Base-by-base conservation (phyloP, 2,797 vertebrate species). In the Malacoraja senta region DNA sequence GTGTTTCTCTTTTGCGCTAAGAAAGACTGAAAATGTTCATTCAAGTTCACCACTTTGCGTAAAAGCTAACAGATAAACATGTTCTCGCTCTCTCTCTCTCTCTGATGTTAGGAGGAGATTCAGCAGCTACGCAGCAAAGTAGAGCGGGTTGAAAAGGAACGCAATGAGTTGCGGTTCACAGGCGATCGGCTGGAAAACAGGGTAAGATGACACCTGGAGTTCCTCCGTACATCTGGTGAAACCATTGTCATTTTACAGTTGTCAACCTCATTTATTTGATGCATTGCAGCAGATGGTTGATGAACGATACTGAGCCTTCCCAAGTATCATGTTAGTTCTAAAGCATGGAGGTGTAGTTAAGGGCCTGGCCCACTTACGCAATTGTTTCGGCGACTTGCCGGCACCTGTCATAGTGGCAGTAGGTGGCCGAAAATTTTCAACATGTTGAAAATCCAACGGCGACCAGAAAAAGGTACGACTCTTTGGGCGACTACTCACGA, bases 71-170 rank as follows among this genome's bases (percentile, higher is more conserved):
- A 65, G 15, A 19, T 32, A 88, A 88, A 65, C 21, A 88, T 88
- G 71, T 6, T 79, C 26, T 15, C 29, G 77, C 71, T 35, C 94
- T 44, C 44, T 63, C 26, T 26, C 29, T 92, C 71, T 35, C 94
- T 58, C 44, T 53, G 44, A 29, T 38, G 65, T 71, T 94, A 99
- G 99, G 99, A 99, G 94, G 99, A 99, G 95, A 99, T 99, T 95
- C 98, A 98, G 95, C 98, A 98, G 94, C 96, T 99, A 93, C 98
- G 97, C 94, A 96, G 96, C 95, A 98, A 97, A 93, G 95, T 99
- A 13, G 99, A 99, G 95, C 99, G 98, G 95, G 97, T 97, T 94
- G 99, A 99, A 95, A 99, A 98, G 94, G 99, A 99, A 94, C 96
- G 99, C 90, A 99, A 98, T 6, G 98, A 99, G 95, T 96, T 99